Evolutionary conservation across 1,140 invertebrate genomes (phyloP), one percentile per base, ranked within the genome.

Genomic region (Listronotus oregonensis): DNA sequence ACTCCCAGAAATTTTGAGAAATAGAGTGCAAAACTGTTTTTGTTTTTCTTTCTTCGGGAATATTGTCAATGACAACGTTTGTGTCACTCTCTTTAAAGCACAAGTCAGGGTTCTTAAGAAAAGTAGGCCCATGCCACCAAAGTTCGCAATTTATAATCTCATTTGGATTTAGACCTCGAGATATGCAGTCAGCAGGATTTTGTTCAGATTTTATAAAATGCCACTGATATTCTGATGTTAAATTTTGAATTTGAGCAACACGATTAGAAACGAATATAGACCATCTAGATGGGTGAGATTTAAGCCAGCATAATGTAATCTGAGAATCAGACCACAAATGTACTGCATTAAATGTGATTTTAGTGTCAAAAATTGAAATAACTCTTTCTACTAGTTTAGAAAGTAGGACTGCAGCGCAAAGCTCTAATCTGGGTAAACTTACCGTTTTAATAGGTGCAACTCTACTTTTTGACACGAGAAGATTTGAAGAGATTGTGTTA

Each of bases 141-240:
- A 78, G 44, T 4, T 50, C 14, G n/a, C 50, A 64, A 51, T 40
- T 61, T 8, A 12, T 15, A 5, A 77, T 32, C n/a, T 73, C 32
- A 15, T 34, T 9, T 14, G 75, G 67, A 0, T 15, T 12, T 14
- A 73, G 6, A n/a, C 81, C 81, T 52, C 81, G n/a, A 6, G 80
- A 81, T 8, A 75, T 59, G 3, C 71, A 61, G 73, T 85, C 81
- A 7, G 79, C 79, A 34, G 80, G 81, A 71, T 83, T 83, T 2
- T 77, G 51, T 17, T 49, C 43, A 1, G 76, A 71, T 6, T 54
- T 40, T 0, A 83, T 73, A 61, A 83, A n/a, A 83, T 27, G 76
- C 43, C 14, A 37, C 34, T 52, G 51, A 3, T 27, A 15, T 14
- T 54, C 32, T 10, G 71, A 63, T 12, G 63, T 55, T 17, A 52